phyloP scores from a whole-genome alignment of 2,113 vertebrate species.

The Centropus bengalensis region DNA sequence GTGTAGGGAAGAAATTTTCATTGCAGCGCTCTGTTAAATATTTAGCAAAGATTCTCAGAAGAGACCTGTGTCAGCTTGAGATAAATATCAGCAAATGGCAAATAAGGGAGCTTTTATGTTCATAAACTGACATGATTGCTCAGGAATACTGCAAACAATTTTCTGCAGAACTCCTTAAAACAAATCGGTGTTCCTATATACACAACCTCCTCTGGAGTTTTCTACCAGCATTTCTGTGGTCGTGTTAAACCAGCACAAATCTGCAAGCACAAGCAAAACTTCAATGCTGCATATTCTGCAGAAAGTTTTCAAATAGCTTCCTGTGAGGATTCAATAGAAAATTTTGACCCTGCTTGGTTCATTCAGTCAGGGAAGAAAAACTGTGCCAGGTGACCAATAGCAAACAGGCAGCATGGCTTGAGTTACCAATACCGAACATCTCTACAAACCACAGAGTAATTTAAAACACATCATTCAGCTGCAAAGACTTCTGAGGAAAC shows the following conservation, averaged over 20 bases:
- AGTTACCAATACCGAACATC: background rate
- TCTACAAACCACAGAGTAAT: constrained; percentile 20
- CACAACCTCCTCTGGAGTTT: background rate
- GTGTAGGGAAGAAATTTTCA: background rate
- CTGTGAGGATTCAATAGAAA: constrained; percentile 5
- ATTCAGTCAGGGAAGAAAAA: background rate
- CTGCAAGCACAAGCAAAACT: background rate
- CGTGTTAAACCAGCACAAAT: background rate
- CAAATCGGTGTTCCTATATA: background rate
- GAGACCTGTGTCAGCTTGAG: background rate
- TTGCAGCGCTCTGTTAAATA: background rate
- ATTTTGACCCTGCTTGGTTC: background rate
- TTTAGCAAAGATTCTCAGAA: constrained; percentile 2
- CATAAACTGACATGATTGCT: background rate
- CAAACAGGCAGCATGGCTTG: background rate
- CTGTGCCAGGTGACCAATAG: background rate
- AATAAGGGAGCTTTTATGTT: background rate
- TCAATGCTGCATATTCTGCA: constrained; percentile 15
- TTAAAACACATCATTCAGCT: background rate
- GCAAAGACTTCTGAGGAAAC: constrained; percentile 12
- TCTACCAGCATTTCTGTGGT: background rate
- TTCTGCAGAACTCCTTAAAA: background rate
- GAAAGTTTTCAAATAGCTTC: constrained; percentile 15
- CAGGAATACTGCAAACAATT: background rate
- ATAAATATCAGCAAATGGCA: background rate